A percentile compares a stretch with the other conserved stretches of the same genome.
Conservation (phyloP, 2,888 invertebrate genomes). For the Acanthosepion pharaonis region DNA sequence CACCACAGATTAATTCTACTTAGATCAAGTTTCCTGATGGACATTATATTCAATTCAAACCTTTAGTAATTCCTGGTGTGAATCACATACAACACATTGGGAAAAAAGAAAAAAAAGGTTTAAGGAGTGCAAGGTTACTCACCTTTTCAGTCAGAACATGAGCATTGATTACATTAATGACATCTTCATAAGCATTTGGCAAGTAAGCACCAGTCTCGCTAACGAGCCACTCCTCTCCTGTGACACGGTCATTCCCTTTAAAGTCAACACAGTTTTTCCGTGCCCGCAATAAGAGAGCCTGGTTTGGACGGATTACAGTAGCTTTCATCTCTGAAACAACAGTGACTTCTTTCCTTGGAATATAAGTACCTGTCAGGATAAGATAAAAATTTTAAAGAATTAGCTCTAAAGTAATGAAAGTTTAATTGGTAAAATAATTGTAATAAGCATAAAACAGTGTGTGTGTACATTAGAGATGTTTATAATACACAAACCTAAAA, state of each 20-base stretch:
- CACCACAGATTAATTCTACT: no score
- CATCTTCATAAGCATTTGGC: conserved; percentile 77
- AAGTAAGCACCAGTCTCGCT: conserved; percentile 76
- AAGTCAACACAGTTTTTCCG: conserved; percentile 75
- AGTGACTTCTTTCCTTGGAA: conserved; percentile 76
- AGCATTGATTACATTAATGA: conserved; percentile 76
- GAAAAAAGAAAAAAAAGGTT: not conserved
- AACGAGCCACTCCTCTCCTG: conserved; percentile 77
- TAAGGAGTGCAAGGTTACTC: conserved; percentile 8
- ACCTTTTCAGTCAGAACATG: conserved; percentile 77
- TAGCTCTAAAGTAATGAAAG: no score
- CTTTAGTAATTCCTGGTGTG: no score
- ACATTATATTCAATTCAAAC: no score
- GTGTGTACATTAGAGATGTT: no score
- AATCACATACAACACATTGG: no score
- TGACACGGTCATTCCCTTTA: conserved; percentile 62
- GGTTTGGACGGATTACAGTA: conserved; percentile 75
- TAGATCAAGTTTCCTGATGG: no score
- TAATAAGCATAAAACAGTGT: no score
- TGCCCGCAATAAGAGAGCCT: conserved; percentile 76
- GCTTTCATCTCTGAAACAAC: conserved; percentile 75
- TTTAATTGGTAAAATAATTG: no score
- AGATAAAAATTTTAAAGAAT: not conserved
- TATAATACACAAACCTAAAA: no score
- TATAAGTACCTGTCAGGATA: conserved; percentile 74